Conservation (phyloP, 2,888 invertebrate species). For the Epiperipatus broadwayi region DNA sequence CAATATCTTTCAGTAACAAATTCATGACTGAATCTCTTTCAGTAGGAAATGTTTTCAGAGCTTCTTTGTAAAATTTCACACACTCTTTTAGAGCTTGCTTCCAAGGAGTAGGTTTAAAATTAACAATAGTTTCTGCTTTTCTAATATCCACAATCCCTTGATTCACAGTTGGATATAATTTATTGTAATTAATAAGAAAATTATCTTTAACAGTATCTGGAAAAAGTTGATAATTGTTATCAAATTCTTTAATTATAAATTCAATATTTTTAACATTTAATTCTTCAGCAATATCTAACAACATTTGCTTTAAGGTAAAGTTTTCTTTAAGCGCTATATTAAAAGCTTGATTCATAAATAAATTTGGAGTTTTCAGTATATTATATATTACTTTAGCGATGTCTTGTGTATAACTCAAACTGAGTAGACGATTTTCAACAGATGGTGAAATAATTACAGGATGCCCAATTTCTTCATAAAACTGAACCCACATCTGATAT, state of each 20-base stretch:
- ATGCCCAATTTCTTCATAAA: conserved; percentile 21
- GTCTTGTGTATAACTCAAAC: conserved; percentile 30
- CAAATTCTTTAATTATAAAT: too few relatives aligned
- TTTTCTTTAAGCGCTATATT: conserved; percentile 28
- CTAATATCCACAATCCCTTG: conserved; percentile 27
- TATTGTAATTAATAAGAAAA: conserved; percentile 19
- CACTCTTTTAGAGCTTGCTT: conserved; percentile 24
- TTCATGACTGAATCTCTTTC: too few relatives aligned
- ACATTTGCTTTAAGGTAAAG: conserved; percentile 24
- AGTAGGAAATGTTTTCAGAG: conserved; percentile 20
- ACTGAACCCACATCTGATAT: conserved; percentile 31
- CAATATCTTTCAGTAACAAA: too few relatives aligned
- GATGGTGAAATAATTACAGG: conserved; percentile 24
- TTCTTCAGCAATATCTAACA: conserved; percentile 21
- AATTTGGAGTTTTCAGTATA: conserved; percentile 16
- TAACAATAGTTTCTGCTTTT: conserved; percentile 24
- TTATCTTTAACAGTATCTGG: conserved; percentile 14
- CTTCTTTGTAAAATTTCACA: conserved; percentile 27
- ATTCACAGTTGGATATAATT: conserved; percentile 29
- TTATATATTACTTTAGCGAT: conserved; percentile 26
- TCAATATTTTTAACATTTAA: too few relatives aligned
- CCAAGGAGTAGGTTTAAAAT: conserved; percentile 27
- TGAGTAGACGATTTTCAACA: conserved; percentile 23
- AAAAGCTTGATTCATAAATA: conserved; percentile 25
- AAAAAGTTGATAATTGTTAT: too few relatives aligned